Evolutionary conservation across 2,888 invertebrate species (phyloP), one percentile per base, ranked within the genome.

Genomic region (Lamproptera curius): DNA sequence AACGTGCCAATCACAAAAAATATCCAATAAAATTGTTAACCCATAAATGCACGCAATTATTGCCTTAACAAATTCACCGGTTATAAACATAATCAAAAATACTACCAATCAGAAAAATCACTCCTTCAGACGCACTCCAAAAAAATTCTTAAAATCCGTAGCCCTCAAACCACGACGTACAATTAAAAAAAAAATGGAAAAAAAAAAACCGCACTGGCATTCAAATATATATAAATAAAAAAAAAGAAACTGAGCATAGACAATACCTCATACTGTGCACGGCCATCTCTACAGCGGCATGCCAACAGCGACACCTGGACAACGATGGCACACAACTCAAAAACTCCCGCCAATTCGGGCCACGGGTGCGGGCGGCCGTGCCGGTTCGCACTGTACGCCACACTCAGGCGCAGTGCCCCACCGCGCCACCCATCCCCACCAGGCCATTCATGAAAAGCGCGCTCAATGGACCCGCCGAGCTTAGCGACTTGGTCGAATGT

Each of bases 211-310:
- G 20, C 20, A 6, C 20, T 3, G 4, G 20, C 20, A 20, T 20
- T 3, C 20, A 6, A 6, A 20, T 20, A 20, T 5, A 20, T 3
- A 20, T 20, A 20, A 20, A 5, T 20, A n/a, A n/a, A n/a, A n/a
- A n/a, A n/a, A n/a, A n/a, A n/a, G n/a, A n/a, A n/a, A n/a, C n/a
- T n/a, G n/a, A n/a, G n/a, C n/a, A n/a, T n/a, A n/a, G n/a, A n/a
- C n/a, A n/a, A 0, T 26, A 85, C 86, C 86, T 86, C 74, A 84
- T 73, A 65, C 63, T 79, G 61, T 59, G 65, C 61, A 63, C 68
- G 70, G 70, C 74, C 86, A 84, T 85, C 58, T 57, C 62, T 75
- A 83, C 44, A 56, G 53, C 72, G 73, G 74, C 85, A 86, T 86
- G 70, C 81, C 83, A 62, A 60, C 54, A 54, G 6, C 17, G 14